Base-by-base conservation (phyloP, 2,797 vertebrate species). In the Glossophaga mutica region DNA sequence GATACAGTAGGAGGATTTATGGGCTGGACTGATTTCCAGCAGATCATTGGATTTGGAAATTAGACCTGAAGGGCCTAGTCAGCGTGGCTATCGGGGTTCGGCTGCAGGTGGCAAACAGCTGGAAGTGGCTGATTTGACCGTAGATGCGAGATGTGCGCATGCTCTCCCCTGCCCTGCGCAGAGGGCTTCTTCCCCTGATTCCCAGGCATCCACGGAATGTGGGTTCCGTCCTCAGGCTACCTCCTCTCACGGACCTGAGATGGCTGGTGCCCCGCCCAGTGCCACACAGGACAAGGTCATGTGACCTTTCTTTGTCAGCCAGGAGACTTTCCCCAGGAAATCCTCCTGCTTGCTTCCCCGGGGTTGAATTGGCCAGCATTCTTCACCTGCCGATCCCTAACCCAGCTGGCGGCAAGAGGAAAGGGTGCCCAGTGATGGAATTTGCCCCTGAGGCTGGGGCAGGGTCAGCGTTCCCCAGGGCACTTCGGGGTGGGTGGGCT, bases 131-230 rank as follows among this genome's bases (percentile, higher is more conserved):
- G 55, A 39, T 55, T 15, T 19, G 39, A 52, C 19, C 0, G 0
- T 0, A 0, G 48, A 16, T 8, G 2, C 37, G 16, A 0, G 24
- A 0, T 5, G 15, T 1, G 2, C 3, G 37, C n/a, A 19, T n/a
- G 21, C 44, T 37, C 15, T 71, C 65, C 19, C 10, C 12, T 1
- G 3, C 14, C 52, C 1, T 5, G 7, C 10, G 24, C 0, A 24
- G 65, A 87, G 15, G 0, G 2, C 42, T n/a, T n/a, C 74, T 8
- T n/a, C 19, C 2, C 0, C 11, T 24, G 22, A 18, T 2, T 50
- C 11, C 42, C 48, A 5, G n/a, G 34, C 5, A 21, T 1, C 50
- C 19, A 8, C 2, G 7, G 70, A 10, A 2, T 9, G 1, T 14
- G 10, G 19, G 29, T 48, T 85, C 90, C 10, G 1, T 55, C 22